phyloP scores from a whole-genome alignment of 2,888 invertebrate species.

The Gerris lacustris region DNA sequence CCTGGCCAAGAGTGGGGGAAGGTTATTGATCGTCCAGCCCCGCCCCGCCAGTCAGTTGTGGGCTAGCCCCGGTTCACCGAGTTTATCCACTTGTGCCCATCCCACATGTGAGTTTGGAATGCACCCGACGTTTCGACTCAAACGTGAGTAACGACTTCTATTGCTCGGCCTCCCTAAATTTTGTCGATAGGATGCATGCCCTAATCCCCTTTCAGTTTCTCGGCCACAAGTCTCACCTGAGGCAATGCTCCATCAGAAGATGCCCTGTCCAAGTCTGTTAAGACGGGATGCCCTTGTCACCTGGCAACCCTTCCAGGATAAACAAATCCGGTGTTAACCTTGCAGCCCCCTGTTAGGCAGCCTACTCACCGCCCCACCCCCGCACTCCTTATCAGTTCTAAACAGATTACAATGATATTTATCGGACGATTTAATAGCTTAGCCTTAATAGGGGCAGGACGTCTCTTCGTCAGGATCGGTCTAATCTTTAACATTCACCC shows the following conservation, averaged over 20 bases:
- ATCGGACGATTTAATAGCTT: background rate
- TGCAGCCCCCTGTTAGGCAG: background rate
- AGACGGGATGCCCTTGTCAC: background rate
- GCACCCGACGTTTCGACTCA: conserved; percentile 1
- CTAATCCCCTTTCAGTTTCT: too few species aligned
- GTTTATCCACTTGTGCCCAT: conserved; percentile 1
- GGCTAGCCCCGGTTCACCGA: conserved; percentile 3
- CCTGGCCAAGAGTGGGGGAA: background rate
- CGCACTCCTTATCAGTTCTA: background rate
- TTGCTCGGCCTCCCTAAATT: background rate
- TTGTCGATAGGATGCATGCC: too few species aligned
- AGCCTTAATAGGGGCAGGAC: background rate
- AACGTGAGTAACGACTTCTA: conserved; percentile 1
- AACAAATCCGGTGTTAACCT: conserved; percentile 1
- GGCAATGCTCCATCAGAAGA: too few species aligned
- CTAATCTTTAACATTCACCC: too few species aligned
- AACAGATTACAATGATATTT: background rate
- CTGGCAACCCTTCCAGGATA: conserved; percentile 1
- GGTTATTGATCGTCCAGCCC: background rate
- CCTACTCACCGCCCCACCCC: background rate
- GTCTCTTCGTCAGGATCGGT: too few species aligned
- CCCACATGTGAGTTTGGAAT: conserved; percentile 3
- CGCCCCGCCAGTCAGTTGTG: background rate
- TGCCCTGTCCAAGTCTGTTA: too few species aligned
- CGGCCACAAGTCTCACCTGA: too few species aligned